Percentiles rank a stretch among this genome's conserved stretches.
Conservation (phyloP, 2,797 vertebrate species). For the Syngnathus rostellatus region DNA sequence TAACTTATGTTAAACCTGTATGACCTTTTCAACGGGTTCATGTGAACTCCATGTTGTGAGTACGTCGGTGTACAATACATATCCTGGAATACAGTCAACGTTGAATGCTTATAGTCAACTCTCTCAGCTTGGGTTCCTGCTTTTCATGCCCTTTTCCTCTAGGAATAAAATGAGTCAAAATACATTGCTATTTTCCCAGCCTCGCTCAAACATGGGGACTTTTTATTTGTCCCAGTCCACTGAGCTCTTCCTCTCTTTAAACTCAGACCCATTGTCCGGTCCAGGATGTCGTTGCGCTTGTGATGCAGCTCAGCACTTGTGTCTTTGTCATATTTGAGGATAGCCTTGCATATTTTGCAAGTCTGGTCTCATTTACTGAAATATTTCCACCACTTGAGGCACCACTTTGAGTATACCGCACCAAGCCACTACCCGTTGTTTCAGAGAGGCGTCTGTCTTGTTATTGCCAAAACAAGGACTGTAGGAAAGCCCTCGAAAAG, state of each 20-base stretch:
- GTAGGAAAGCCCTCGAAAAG: no score
- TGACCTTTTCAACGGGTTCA: not conserved
- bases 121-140: not conserved
- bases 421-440: no score
- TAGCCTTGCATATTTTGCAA: no score
- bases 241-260: slow-evolving; percentile 4
- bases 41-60: not conserved
- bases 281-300: not conserved
- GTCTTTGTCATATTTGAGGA: no score
- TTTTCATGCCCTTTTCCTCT: slow-evolving; percentile 2
- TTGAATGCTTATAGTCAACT: not conserved
- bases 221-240: not conserved
- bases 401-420: no score
- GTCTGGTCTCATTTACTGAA: no score
- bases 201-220: not conserved
- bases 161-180: not conserved
- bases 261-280: not conserved
- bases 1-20: not conserved
- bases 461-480: no score
- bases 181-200: not conserved
- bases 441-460: no score
- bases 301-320: not conserved
- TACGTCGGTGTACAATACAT: not conserved
- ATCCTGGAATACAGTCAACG: not conserved
- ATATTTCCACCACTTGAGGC: no score